phyloP scores from a whole-genome alignment of 2,113 vertebrate species.

The Polypterus bichir region DNA sequence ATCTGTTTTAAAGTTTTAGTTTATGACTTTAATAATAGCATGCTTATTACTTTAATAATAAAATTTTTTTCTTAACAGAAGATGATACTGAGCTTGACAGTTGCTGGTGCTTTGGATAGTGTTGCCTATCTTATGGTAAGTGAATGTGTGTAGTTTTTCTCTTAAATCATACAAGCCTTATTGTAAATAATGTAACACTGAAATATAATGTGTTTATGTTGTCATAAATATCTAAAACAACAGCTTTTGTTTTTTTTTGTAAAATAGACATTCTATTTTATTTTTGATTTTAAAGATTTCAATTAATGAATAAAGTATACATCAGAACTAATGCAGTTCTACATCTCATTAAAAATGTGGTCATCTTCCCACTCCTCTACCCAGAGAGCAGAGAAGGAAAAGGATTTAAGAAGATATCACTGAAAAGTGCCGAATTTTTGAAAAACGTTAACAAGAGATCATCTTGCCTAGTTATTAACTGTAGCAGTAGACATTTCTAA shows the following conservation, averaged over 20 bases:
- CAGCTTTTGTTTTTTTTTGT: not conserved
- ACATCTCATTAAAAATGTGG: not conserved
- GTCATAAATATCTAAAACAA: not conserved
- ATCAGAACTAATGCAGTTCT: not conserved
- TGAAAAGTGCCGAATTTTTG: no score
- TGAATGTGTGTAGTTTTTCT: constrained; percentile 1
- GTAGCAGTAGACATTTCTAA: no score
- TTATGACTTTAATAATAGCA: not conserved
- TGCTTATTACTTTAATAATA: not conserved
- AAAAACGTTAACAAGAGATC: no score
- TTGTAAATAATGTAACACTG: not conserved
- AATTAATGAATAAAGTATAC: not conserved
- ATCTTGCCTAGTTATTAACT: no score
- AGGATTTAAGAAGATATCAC: no score
- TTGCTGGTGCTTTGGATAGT: constrained; percentile 61
- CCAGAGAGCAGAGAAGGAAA: no score
- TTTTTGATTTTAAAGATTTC: not conserved
- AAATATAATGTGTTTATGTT: not conserved
- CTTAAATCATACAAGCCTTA: not conserved
- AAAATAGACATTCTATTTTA: not conserved
- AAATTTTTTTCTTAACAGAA: constrained; percentile 36
- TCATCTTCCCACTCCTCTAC: not conserved
- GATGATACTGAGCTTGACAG: constrained; percentile 60
- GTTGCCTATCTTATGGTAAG: constrained; percentile 67
- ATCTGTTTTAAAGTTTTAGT: no score